Evolutionary conservation across 2,113 vertebrate species (phyloP), one percentile per base, ranked within the genome.

Genomic region (Cairina moschata): DNA sequence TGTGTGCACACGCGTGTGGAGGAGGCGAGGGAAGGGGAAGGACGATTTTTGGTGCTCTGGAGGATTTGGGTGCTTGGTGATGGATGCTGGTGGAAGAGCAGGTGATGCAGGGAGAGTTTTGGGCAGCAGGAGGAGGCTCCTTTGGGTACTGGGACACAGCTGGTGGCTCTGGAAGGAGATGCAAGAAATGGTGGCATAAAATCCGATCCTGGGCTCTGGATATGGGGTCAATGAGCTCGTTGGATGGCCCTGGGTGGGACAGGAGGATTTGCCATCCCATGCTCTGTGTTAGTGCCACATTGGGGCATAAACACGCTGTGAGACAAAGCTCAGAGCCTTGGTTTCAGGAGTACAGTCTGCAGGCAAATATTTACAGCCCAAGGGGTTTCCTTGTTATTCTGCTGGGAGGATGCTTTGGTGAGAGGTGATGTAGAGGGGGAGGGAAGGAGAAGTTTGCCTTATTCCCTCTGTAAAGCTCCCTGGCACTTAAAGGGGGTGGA

Each of bases 101-200:
- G 28, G 28, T 31, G 63, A 21, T 46, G 54, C n/a, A 18, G 16
- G 11, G 52, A 40, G 26, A 1, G 0, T 32, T n/a, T 32, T 0
- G 7, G 68, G 63, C 62, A 91, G 68, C 34, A 60, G 66, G 38
- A 54, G 56, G 56, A 65, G 50, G 55, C 36, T 68, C 48, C 6
- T 28, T 68, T 9, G 28, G 73, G 29, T 1, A 0, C 11, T 10
- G 29, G 23, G n/a, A 36, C 8, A 26, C 3, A 26, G 36, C n/a
- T 78, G 46, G 65, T 42, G 83, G 28, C 54, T 72, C 44, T n/a
- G 54, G 38, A 42, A 22, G 23, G 22, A 34, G 11, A 23, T 50
- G 22, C 22, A 50, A 50, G 22, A 23, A 50, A 25, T 7, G 22
- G 50, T 50, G 22, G 50, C 50, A 50, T 23, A 50, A 50, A 23